phyloP scores from a whole-genome alignment of 2,797 vertebrate species.

The Silurus aristotelis region DNA sequence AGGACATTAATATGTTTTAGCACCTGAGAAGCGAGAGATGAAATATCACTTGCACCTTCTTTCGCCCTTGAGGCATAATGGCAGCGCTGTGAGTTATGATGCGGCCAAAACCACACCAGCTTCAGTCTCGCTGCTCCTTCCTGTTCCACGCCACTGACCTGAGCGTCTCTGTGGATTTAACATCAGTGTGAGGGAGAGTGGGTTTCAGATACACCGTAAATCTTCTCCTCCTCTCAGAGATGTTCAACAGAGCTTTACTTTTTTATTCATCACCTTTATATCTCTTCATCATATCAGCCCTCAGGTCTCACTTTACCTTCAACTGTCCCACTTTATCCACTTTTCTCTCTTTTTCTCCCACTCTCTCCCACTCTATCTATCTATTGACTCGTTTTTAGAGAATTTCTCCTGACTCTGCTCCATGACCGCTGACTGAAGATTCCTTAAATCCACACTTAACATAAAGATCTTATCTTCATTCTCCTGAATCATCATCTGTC shows the following conservation, averaged over 20 bases:
- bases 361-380: background rate
- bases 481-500: too few relatives aligned
- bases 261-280: background rate
- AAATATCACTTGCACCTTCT: conserved; percentile 23
- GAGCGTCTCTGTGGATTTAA: background rate
- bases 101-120: background rate
- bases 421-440: background rate
- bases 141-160: background rate
- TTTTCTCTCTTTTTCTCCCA: background rate
- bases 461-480: background rate
- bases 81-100: conserved; percentile 32
- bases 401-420: background rate
- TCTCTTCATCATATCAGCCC: background rate
- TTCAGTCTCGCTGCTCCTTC: background rate
- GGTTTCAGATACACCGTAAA: background rate
- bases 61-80: conserved; percentile 38
- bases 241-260: background rate
- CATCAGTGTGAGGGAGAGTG: background rate
- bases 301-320: background rate
- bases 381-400: background rate
- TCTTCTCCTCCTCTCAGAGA: background rate
- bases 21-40: conserved; percentile 11
- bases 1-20: conserved; percentile 33
- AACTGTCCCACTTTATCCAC: background rate
- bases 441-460: too few relatives aligned